These are phyloP conservation scores for Pipistrellus nathusii DNA, from an alignment of 2,797 vertebrate species.

Conservation along the genomic window DNA sequence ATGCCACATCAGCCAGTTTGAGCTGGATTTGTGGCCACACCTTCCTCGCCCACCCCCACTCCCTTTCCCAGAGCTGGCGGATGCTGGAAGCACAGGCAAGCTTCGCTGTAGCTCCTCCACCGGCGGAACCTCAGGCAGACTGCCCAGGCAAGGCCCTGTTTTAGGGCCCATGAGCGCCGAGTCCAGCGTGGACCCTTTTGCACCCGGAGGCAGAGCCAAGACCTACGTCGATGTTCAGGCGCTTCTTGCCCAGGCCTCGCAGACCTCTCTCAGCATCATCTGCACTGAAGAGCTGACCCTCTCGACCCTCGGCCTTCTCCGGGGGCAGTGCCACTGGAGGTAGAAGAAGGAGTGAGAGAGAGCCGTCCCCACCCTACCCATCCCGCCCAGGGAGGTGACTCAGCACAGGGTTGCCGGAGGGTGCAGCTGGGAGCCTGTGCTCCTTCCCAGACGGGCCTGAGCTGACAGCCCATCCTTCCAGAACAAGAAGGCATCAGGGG, in stretches of 20 bases:
- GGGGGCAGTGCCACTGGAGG: background rate
- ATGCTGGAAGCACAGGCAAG: accelerated
- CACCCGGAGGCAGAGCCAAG: accelerated
- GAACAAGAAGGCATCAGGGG: accelerated
- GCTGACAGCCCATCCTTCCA: background rate
- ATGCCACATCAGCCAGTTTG: background rate
- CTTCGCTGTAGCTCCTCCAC: background rate
- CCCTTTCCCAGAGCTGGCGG: background rate
- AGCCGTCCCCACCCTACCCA: no score
- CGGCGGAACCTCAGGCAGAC: background rate
- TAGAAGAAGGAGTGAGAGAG: background rate
- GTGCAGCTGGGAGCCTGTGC: accelerated
- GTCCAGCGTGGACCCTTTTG: accelerated
- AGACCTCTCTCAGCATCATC: background rate
- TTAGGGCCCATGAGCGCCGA: accelerated
- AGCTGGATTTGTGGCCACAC: background rate
- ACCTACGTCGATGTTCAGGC: constrained; percentile 54
- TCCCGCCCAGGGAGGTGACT: background rate
- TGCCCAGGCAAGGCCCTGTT: background rate
- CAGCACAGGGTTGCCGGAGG: accelerated
- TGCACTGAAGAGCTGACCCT: background rate
- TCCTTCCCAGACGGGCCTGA: background rate
- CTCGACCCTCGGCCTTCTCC: constrained; percentile 29
- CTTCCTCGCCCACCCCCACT: background rate
- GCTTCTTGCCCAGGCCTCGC: background rate